phyloP scores from a whole-genome alignment of 2,888 invertebrate species.

The Catocala fraxini region DNA sequence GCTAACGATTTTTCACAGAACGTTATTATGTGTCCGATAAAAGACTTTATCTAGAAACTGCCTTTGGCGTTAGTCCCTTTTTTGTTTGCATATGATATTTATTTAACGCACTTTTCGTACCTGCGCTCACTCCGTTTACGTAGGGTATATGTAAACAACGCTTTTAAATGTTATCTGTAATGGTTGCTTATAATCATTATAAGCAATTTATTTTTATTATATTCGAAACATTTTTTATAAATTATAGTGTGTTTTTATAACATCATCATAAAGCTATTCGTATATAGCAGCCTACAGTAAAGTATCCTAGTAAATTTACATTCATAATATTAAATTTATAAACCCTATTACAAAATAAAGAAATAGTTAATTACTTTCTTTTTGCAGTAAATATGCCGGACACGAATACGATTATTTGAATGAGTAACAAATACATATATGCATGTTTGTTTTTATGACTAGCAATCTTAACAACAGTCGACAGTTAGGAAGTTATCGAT shows the following conservation, averaged over 20 bases:
- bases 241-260: neutral
- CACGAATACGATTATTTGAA: too few relatives aligned
- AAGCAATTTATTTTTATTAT: neutral
- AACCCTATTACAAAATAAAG: too few relatives aligned
- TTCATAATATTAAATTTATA: too few relatives aligned
- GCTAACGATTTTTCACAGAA: slow-evolving; percentile 79
- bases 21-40: slow-evolving; percentile 78
- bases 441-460: too few relatives aligned
- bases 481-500: too few relatives aligned
- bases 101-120: slow-evolving; percentile 47
- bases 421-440: too few relatives aligned
- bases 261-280: too few relatives aligned
- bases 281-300: too few relatives aligned
- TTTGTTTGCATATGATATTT: slow-evolving; percentile 58
- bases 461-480: too few relatives aligned
- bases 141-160: slow-evolving; percentile 41
- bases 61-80: slow-evolving; percentile 62
- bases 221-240: neutral
- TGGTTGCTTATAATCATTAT: slow-evolving; percentile 5
- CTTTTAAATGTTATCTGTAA: slow-evolving; percentile 10
- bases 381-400: too few relatives aligned
- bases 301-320: too few relatives aligned
- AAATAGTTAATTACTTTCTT: too few relatives aligned
- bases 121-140: slow-evolving; percentile 30
- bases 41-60: slow-evolving; percentile 73